Base-by-base conservation (phyloP, 2,797 vertebrate genomes). In the Gallinago stenura region DNA sequence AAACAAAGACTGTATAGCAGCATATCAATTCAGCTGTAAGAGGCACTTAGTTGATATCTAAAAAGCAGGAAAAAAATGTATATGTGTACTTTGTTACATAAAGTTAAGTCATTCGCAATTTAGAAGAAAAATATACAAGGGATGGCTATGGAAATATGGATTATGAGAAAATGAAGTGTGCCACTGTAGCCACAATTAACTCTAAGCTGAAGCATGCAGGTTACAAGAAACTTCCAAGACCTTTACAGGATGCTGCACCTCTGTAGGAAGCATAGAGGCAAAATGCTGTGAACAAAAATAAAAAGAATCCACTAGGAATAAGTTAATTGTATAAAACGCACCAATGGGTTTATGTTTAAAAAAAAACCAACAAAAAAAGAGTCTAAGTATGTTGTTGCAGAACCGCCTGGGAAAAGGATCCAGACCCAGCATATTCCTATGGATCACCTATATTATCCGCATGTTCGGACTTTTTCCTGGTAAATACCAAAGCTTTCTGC, bases 211-310 rank as follows among this genome's bases (percentile, higher is more conserved):
- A 95, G 65, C 91, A 95, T 81, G 82, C 91, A 94, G 10, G 17
- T 68, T 94, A 93, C 39, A 92, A 97, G 60, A 96, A 97, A 95
- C 79, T 90, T 89, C 61, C 61, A 96, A 3, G 15, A 97, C 91
- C 92, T 97, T 97, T 81, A 91, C 57, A 94, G 93, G 91, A 93
- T 69, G 85, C 46, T 93, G 89, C 75, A 95, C 64, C 65, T 95
- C 95, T 87, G 89, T 72, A 84, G 83, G 78, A 87, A 90, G 91
- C 71, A 89, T 70, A 96, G 58, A 91, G 68, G 76, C 80, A 96
- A 97, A 96, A 92, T 41, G 71, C 93, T 97, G 93, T 91, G 48
- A 92, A 97, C 66, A 89, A 94, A 96, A 95, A 87, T 92, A 90
- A 93, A 77, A 89, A 92, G 45, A 96, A 95, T 33, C 94, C 89